These are phyloP conservation scores for Caenorhabditis elegans DNA, from an alignment of 1,140 invertebrate species.

Conservation along the genomic window DNA sequence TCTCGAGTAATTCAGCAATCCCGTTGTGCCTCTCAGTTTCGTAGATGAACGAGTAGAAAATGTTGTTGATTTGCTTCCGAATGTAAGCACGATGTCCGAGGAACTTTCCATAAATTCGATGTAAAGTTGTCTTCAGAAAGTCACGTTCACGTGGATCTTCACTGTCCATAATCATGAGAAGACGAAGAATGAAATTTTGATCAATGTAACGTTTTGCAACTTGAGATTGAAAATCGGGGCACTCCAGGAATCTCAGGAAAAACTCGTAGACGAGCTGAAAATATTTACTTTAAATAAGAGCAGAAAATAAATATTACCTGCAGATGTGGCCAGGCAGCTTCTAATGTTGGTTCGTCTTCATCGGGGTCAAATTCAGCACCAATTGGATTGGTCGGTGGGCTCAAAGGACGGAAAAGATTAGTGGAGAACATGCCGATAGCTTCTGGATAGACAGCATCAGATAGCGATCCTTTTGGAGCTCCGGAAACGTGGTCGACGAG, in stretches of 20 bases:
- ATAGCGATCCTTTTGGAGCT: not conserved
- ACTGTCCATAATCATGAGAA: constrained; percentile 64
- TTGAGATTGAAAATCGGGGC: constrained; percentile 63
- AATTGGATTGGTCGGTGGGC: constrained; percentile 60
- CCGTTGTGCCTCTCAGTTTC: constrained; percentile 99
- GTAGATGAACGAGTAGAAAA: constrained; percentile 81
- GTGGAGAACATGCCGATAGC: constrained; percentile 67
- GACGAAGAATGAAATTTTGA: constrained; percentile 54
- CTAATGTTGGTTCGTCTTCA: constrained; percentile 65
- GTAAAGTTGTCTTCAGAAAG: constrained; percentile 65
- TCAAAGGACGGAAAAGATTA: constrained; percentile 65
- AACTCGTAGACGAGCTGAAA: constrained; percentile 64
- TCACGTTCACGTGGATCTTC: constrained; percentile 66
- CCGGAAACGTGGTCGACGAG: constrained; percentile 63
- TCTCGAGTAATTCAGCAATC: constrained; percentile 94
- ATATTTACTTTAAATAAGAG: not conserved
- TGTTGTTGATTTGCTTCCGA: constrained; percentile 66
- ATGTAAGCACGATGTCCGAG: constrained; percentile 66
- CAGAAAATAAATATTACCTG: constrained; percentile 50
- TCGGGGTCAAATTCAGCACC: constrained; percentile 64
- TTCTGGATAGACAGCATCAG: constrained; percentile 14
- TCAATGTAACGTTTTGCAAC: constrained; percentile 65
- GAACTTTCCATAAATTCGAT: constrained; percentile 66
- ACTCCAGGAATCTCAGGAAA: constrained; percentile 64
- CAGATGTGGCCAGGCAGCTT: constrained; percentile 66